Conservation (phyloP, 2,113 vertebrate genomes). For the Nothoprocta perdicaria region DNA sequence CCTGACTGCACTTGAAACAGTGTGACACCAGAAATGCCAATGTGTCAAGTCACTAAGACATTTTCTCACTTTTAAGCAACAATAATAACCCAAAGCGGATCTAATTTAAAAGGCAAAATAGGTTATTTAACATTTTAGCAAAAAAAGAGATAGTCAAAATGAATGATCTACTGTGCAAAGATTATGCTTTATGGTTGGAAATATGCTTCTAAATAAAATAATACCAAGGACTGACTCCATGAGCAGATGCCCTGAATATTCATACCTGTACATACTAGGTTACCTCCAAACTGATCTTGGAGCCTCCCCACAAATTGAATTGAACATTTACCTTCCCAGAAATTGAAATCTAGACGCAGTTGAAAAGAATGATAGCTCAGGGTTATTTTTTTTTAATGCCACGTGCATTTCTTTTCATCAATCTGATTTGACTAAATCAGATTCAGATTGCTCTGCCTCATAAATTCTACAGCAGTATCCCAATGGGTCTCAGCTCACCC, state of each 20-base stretch:
- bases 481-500: too few relatives aligned
- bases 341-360: background rate
- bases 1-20: background rate
- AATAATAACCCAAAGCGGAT: background rate
- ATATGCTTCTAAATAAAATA: background rate
- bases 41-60: background rate
- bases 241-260: background rate
- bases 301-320: background rate
- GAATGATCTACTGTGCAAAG: background rate
- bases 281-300: background rate
- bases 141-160: background rate
- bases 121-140: background rate
- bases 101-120: background rate
- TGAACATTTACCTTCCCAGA: background rate
- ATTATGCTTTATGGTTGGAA: background rate
- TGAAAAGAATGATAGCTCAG: background rate
- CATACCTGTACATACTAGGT: background rate
- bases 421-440: background rate
- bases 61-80: background rate
- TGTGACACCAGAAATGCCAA: background rate
- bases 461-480: too few relatives aligned
- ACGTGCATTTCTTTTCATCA: too few relatives aligned
- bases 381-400: background rate
- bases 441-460: too few relatives aligned
- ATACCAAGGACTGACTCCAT: background rate